Evolutionary conservation across 2,888 invertebrate species (phyloP).

Genomic region (Andricus quercusramuli): DNA sequence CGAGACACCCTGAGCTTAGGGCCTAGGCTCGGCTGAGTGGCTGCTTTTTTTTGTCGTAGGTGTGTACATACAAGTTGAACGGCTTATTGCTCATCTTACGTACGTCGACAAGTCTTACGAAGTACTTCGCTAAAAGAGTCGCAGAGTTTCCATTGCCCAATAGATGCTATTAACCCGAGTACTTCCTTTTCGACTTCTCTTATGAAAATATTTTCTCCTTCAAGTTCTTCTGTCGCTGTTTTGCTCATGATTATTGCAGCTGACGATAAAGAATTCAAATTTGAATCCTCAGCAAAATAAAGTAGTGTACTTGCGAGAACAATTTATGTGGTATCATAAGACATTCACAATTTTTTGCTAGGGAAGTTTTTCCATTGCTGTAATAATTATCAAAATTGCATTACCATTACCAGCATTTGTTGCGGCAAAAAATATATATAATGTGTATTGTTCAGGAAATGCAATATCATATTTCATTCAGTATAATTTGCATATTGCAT

Average conservation of each 20-base stretch:
- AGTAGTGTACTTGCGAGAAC: not conserved
- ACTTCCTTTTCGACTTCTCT: not conserved
- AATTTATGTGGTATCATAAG: not conserved
- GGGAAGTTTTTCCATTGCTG: not conserved
- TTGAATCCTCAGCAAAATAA: not conserved
- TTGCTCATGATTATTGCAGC: not conserved
- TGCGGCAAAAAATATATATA: not conserved
- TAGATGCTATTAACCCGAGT: constrained; percentile 27
- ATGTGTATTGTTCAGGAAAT: not conserved
- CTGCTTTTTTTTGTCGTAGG: not conserved
- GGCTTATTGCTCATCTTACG: not conserved
- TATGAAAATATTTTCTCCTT: not conserved
- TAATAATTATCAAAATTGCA: not conserved
- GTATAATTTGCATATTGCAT: not conserved
- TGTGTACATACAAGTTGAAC: not conserved
- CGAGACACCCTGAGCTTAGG: too few relatives aligned
- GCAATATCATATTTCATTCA: not conserved
- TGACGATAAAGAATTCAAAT: not conserved
- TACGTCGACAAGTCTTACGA: not conserved
- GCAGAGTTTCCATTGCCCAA: constrained; percentile 1
- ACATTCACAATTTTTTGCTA: not conserved
- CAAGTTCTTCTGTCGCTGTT: not conserved
- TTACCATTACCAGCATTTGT: not conserved
- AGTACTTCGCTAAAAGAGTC: constrained; percentile 12
- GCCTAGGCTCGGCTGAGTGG: not conserved